Base-by-base conservation (phyloP, 2,797 vertebrate species). In the Meda fulgida region DNA sequence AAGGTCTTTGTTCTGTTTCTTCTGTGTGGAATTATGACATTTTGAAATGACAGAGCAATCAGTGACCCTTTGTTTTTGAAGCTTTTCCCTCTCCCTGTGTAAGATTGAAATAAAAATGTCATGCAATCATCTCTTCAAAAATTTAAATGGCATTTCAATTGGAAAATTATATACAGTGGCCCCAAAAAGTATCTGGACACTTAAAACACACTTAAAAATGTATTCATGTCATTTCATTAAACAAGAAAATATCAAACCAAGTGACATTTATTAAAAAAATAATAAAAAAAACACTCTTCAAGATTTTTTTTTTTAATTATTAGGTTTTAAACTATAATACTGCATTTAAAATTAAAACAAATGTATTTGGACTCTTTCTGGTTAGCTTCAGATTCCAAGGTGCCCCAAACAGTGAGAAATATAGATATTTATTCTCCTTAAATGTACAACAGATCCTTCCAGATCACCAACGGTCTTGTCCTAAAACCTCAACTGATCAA, bases 31-130 rank as follows among this genome's bases (percentile, higher is more conserved):
- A 79, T 80, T 75, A 76, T 4, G 75, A 85, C 84, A 86, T 67
- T 90, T 91, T 34, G 83, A 58, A 19, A 3, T 23, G 51, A 76
- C 19, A 19, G 71, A 60, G 81, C 48, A 84, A 46, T 67, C 85
- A 78, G 67, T 51, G 66, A 29, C 21, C 67, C 60, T 91, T 90
- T 93, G 91, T 48, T 81, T 89, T 85, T 94, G 92, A 86, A 91
- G 87, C 87, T 83, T 93, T 83, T 94, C 94, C 53, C 85, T 90
- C 75, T 96, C 94, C 86, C 98, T 99, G 90, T 82, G 90, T 89
- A 91, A 88, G 14, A 80, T 58, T 31, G 16, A 55, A 67, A 4
- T 21, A 29, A n/a, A 73, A 72, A 63, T 70, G 48, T 53, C 31
- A 71, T 4, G 29, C 43, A 67, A 67, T 80, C n/a, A 38, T 72